Evolutionary conservation across 2,888 invertebrate species (phyloP).

Genomic region (Hololepta plana): DNA sequence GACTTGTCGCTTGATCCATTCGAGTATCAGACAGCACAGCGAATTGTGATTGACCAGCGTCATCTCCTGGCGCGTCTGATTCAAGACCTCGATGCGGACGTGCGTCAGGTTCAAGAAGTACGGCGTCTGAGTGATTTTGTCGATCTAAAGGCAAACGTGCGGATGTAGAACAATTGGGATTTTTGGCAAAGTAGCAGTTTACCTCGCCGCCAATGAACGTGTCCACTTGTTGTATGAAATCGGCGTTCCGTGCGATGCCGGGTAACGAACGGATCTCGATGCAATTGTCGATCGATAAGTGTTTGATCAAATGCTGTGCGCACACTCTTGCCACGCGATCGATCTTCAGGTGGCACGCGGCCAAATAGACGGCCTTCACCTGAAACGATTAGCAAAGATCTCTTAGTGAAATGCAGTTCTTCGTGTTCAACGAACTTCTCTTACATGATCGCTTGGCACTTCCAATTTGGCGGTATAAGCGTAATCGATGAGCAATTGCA

Average conservation of each 20-base stretch:
- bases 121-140: constrained; percentile 41
- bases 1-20: constrained; percentile 37
- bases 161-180: not conserved
- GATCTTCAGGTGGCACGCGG: constrained; percentile 63
- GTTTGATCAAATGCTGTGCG: constrained; percentile 47
- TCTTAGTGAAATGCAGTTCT: too few species aligned
- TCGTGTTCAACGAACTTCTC: too few species aligned
- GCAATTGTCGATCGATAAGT: constrained; percentile 40
- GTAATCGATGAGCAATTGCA: constrained; percentile 62
- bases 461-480: constrained; percentile 58
- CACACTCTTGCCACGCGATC: constrained; percentile 53
- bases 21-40: constrained; percentile 41
- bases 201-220: constrained; percentile 50
- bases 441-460: constrained; percentile 30
- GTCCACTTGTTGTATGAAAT: constrained; percentile 47
- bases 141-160: constrained; percentile 35
- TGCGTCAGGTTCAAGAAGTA: constrained; percentile 46
- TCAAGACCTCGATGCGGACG: constrained; percentile 55
- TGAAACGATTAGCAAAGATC: too few species aligned
- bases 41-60: constrained; percentile 36
- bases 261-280: constrained; percentile 42
- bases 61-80: constrained; percentile 52
- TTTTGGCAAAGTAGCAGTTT: constrained; percentile 17
- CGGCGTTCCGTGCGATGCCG: constrained; percentile 35
- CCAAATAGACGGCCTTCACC: constrained; percentile 60